Evolutionary conservation across 2,113 vertebrate genomes (phyloP), one percentile per base, ranked within the genome.

Genomic region (Heterocephalus glaber): DNA sequence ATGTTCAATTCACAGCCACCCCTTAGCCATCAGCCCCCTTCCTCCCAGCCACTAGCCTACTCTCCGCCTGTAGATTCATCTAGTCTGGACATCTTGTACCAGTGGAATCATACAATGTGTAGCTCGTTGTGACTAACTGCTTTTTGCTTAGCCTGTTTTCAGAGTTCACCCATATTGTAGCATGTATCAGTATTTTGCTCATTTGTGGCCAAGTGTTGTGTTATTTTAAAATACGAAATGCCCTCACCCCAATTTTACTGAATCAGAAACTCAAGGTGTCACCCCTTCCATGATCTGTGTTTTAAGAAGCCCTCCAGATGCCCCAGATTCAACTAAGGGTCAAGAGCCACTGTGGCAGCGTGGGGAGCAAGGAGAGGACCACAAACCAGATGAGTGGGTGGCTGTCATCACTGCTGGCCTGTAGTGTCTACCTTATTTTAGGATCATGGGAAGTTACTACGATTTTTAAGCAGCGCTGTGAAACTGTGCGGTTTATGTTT

Each of bases 371-470:
- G 20, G 4, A 24, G 1, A 54, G 35, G 0, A 2, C 1, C 33
- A 35, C 17, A 74, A 74, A 47, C 54, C n/a, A 9, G 4, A 44
- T 47, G 72, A 44, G 52, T 90, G 6, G 49, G 63, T 20, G 8
- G 1, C 26, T 83, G 35, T 66, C 38, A 22, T 65, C 38, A 49
- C 38, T 86, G 38, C 49, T 65, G 35, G 7, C 14, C 33, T 41
- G n/a, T 2, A 77, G 44, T 44, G 66, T 86, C 61, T 52, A 9
- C 47, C 19, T 83, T 19, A 16, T 72, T 47, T 87, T 16, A 93
- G n/a, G 38, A 72, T 61, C 35, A 5, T 82, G 61, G 35, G 79
- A 97, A 65, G 38, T 79, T 79, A 65, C 24, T 70, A 86, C 86
- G 68, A 13, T 70, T 68, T 92, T 95, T 90, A 61, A 65, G 26